Evolutionary conservation across 2,888 invertebrate genomes (phyloP).

Genomic region (Amiota communis): DNA sequence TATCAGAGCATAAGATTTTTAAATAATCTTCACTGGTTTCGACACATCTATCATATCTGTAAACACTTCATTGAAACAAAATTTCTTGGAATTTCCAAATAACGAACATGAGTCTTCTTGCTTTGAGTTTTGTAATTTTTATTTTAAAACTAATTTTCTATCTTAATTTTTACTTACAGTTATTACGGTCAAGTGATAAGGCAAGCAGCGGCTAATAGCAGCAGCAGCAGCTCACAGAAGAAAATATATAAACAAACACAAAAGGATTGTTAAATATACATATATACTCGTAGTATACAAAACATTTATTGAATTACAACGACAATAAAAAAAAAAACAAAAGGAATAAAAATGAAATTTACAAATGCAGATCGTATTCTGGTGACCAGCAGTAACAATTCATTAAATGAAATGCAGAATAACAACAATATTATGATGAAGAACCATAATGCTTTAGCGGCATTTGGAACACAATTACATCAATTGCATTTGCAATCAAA

Average conservation of each 20-base stretch:
- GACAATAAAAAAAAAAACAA: conserved; percentile 37
- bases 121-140: not conserved
- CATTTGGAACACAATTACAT: conserved; percentile 34
- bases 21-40: too few relatives aligned
- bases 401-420: conserved; percentile 51
- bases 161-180: conserved; percentile 37
- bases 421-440: conserved; percentile 38
- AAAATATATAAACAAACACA: conserved; percentile 24
- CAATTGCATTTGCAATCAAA: conserved; percentile 46
- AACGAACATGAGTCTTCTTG: too few relatives aligned
- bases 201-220: too few relatives aligned
- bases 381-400: conserved; percentile 41
- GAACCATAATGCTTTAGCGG: conserved; percentile 40
- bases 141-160: not conserved
- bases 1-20: too few relatives aligned
- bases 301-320: conserved; percentile 30
- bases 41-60: too few relatives aligned
- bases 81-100: too few relatives aligned
- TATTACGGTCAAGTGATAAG: conserved; percentile 4
- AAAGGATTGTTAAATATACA: conserved; percentile 40
- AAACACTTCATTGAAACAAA: too few relatives aligned
- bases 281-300: conserved; percentile 29
- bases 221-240: conserved; percentile 31
- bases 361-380: conserved; percentile 57
- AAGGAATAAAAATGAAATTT: conserved; percentile 64